Evolutionary conservation across 1,140 invertebrate genomes (phyloP).

Genomic region (Branchinecta lindahli): DNA sequence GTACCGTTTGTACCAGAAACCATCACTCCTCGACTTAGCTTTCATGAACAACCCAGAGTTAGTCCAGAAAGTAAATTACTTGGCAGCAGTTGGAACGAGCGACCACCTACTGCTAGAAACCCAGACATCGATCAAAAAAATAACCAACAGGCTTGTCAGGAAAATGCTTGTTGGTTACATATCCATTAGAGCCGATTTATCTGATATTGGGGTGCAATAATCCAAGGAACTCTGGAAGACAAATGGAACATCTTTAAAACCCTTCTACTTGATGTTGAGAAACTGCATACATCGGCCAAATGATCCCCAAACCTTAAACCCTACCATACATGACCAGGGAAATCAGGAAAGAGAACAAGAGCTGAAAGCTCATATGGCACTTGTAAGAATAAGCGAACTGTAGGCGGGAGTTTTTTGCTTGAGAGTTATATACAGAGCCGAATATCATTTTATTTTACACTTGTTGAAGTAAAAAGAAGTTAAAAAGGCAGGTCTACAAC

Average conservation of each 20-base stretch:
- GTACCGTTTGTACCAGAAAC: background rate
- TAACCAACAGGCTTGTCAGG: conserved; percentile 6
- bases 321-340: too few species aligned
- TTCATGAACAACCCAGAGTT: background rate
- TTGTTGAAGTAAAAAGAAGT: too few species aligned
- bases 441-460: too few species aligned
- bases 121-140: conserved; percentile 3
- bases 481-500: too few species aligned
- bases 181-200: background rate
- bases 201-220: background rate
- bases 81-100: background rate
- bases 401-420: too few species aligned
- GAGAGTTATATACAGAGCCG: too few species aligned
- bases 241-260: conserved; percentile 9
- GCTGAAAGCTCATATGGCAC: too few species aligned
- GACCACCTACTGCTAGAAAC: conserved; percentile 1
- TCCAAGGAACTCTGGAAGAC: conserved; percentile 1
- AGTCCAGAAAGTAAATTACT: background rate
- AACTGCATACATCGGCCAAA: conserved; percentile 4
- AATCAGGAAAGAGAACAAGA: too few species aligned
- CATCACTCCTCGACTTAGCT: background rate
- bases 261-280: background rate
- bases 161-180: background rate
- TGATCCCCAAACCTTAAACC: background rate
- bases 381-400: too few species aligned